phyloP scores from a whole-genome alignment of 2,113 vertebrate species.

The Gobius niger region DNA sequence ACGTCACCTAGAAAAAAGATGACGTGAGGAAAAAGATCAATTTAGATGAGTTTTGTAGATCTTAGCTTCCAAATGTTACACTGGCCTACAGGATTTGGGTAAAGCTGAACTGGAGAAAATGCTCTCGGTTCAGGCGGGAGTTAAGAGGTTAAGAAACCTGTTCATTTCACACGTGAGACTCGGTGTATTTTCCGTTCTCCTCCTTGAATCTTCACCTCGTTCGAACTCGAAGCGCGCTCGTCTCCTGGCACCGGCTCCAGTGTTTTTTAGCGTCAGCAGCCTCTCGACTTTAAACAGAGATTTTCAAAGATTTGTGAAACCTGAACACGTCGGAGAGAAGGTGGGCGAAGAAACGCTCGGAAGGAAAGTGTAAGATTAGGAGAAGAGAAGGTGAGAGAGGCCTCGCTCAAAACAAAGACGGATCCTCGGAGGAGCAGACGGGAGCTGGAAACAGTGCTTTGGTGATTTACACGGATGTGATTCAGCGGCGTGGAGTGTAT shows the following conservation, averaged over 20 bases:
- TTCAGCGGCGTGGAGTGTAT: background rate
- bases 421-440: conserved; percentile 10
- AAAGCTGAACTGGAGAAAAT: too few species aligned
- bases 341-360: conserved; percentile 16
- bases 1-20: too few species aligned
- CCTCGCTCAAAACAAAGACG: conserved; percentile 30
- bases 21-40: too few species aligned
- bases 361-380: conserved; percentile 35
- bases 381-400: conserved; percentile 46
- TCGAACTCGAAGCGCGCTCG: conserved; percentile 11
- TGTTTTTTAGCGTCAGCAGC: conserved; percentile 67
- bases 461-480: background rate
- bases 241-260: conserved; percentile 4
- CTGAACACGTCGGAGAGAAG: conserved; percentile 66
- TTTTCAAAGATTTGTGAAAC: conserved; percentile 70
- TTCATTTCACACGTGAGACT: too few species aligned
- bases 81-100: too few species aligned
- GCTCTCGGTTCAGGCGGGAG: too few species aligned
- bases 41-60: too few species aligned
- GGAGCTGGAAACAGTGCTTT: conserved; percentile 4
- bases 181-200: too few species aligned
- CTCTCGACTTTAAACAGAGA: conserved; percentile 69
- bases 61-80: too few species aligned
- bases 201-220: conserved; percentile 12
- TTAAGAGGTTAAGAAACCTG: too few species aligned